A percentile compares a stretch with the other conserved stretches of the same genome.
Conservation (phyloP, 2,113 vertebrate genomes). For the Bucco capensis region DNA sequence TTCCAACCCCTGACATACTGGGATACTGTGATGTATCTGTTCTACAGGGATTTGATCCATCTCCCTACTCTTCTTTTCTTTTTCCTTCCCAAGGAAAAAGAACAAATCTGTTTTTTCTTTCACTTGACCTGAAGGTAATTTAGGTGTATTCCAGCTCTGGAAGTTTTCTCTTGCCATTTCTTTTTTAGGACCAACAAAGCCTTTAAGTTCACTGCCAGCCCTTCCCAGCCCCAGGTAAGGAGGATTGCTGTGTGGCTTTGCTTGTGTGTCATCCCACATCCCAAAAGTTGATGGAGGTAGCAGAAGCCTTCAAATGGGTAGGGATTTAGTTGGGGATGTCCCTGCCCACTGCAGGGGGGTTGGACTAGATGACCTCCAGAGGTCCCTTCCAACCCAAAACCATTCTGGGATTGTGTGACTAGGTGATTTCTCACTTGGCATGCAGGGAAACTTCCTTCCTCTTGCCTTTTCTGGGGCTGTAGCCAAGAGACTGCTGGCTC, state of each 20-base stretch:
- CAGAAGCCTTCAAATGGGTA: neutral
- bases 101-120: neutral
- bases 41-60: neutral
- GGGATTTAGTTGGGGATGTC: too few relatives aligned
- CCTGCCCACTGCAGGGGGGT: too few relatives aligned
- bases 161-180: neutral
- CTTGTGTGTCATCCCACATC: neutral
- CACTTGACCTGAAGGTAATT: neutral
- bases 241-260: neutral
- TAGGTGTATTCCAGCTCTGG: neutral
- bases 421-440: neutral
- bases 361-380: too few relatives aligned
- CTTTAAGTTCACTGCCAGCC: slow-evolving; percentile 79
- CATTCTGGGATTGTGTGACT: too few relatives aligned
- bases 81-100: neutral
- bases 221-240: slow-evolving; percentile 82
- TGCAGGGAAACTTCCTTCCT: neutral
- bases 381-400: too few relatives aligned
- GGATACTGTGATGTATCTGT: too few relatives aligned
- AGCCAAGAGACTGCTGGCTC: neutral
- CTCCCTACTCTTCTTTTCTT: neutral
- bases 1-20: too few relatives aligned
- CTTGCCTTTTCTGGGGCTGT: neutral
- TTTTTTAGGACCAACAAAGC: slow-evolving; percentile 72
- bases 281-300: neutral